Evolutionary conservation across 2,113 vertebrate species (phyloP).

Genomic region (Synodontis membranacea): DNA sequence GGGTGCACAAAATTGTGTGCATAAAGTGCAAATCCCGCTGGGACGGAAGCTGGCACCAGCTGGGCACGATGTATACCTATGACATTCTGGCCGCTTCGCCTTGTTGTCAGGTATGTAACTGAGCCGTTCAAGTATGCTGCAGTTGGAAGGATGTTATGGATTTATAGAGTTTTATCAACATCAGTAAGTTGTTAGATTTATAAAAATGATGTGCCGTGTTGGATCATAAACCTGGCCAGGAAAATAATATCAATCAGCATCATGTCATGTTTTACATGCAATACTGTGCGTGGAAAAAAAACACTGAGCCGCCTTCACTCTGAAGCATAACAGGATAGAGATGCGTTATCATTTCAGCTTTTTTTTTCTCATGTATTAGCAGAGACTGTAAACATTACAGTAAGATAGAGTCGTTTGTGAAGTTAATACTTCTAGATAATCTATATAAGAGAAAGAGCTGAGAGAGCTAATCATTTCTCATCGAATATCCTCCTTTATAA

Average conservation of each 20-base stretch:
- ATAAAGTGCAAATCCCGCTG: conserved; percentile 99
- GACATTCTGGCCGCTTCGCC: conserved; percentile 97
- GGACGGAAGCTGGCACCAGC: conserved; percentile 99
- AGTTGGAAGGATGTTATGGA: not conserved
- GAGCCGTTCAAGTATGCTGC: not conserved
- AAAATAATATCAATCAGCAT: no score
- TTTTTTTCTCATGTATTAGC: no score
- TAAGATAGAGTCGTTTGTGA: not conserved
- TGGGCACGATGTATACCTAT: conserved; percentile 98
- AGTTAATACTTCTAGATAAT: no score
- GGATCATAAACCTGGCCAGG: no score
- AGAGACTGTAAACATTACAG: not conserved
- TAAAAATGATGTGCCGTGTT: no score
- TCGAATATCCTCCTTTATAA: not conserved
- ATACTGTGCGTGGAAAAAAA: no score
- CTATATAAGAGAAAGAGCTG: no score
- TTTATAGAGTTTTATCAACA: not conserved
- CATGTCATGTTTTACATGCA: no score
- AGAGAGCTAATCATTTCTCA: not conserved
- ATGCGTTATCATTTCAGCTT: no score
- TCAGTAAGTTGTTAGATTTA: not conserved
- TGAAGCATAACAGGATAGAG: no score
- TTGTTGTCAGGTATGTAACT: conserved; percentile 88
- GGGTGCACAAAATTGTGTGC: conserved; percentile 99
- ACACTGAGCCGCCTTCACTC: no score